Evolutionary conservation across 2,113 vertebrate genomes (phyloP), one percentile per base, ranked within the genome.

Genomic region (Cariama cristata): DNA sequence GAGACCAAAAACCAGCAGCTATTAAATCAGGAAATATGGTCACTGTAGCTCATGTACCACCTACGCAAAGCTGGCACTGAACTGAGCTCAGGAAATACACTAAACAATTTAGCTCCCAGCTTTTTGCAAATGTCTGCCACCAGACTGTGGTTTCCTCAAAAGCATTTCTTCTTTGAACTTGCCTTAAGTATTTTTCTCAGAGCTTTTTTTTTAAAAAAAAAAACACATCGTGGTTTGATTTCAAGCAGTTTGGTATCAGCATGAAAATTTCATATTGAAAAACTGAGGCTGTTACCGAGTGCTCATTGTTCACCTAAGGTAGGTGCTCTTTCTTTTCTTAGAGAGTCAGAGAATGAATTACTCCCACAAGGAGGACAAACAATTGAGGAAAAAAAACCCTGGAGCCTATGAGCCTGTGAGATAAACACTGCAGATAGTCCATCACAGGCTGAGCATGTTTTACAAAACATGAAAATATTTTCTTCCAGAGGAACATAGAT

Each of bases 81-180:
- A 64, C 56, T 38, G 53, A 68, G 33, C 72, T 94, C 83, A 96
- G 93, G 83, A 97, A 96, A 87, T 82, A 42, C 64, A 72, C 84
- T 26, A 12, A 92, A 86, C 64, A 84, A 33, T 95, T 94, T 71
- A 1, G 18, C 76, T 95, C 60, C 72, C 91, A 72, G 76, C 76
- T 84, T 92, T 88, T 86, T 68, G 72, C 35, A 81, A 91, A 84
- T 49, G 68, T 63, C 88, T 95, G 86, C 64, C 86, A 95, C 79
- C 72, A 95, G 83, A 60, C 72, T 95, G 88, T 67, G 85, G 95
- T 93, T 95, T 96, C 93, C 96, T 96, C 92, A 97, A 91, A 91
- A 97, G 90, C 62, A 87, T 95, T 94, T 91, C 56, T 85, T 80
- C 96, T 97, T 96, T 97, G 73, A 94, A 89, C 56, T 93, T 87